These are phyloP conservation scores for Lerista edwardsae DNA, from an alignment of 2,797 vertebrate species.

Conservation along the genomic window DNA sequence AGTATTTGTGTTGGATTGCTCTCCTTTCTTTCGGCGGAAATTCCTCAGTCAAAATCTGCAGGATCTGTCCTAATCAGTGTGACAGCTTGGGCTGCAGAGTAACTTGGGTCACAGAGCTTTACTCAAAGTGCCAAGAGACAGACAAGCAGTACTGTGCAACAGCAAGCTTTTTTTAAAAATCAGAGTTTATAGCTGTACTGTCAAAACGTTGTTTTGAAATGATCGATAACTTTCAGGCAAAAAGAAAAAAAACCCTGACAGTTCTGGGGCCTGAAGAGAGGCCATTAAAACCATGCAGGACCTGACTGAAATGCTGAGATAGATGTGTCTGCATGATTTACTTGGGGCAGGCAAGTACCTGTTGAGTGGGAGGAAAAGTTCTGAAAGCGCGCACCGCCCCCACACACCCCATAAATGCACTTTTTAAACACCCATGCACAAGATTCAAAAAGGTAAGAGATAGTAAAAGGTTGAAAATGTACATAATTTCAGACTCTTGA, in stretches of 20 bases:
- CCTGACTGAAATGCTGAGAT: background rate
- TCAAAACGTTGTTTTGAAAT: background rate
- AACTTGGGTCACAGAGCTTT: background rate
- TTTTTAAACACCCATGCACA: conserved; percentile 45
- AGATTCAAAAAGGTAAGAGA: conserved; percentile 21
- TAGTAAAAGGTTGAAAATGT: background rate
- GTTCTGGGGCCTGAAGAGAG: background rate
- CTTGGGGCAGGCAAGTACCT: background rate
- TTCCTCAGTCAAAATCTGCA: background rate
- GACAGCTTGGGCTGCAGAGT: background rate
- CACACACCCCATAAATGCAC: background rate
- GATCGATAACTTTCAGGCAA: background rate
- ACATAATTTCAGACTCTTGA: background rate
- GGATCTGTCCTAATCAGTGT: background rate
- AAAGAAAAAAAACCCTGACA: conserved; percentile 18
- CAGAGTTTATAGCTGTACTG: background rate
- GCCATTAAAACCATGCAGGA: background rate
- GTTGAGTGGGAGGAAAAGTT: background rate
- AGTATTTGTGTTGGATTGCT: background rate
- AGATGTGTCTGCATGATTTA: background rate
- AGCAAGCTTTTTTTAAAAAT: background rate
- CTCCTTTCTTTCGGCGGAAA: background rate
- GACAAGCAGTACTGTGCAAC: background rate
- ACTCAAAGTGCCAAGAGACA: background rate
- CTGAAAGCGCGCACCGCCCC: background rate